Base-by-base conservation (phyloP, 2,888 invertebrate genomes). In the Leptinotarsa peninsularis region DNA sequence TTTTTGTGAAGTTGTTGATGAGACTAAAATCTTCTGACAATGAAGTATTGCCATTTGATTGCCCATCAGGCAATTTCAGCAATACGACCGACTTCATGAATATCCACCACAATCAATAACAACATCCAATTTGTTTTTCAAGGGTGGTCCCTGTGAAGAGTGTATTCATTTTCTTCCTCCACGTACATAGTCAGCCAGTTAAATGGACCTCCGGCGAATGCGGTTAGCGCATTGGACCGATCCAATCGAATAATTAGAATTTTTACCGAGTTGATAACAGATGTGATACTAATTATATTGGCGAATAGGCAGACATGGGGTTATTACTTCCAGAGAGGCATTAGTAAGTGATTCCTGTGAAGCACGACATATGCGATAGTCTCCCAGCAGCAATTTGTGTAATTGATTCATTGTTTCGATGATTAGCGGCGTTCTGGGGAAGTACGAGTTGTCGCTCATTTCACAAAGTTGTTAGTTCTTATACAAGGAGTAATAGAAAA, bases 171-270 rank as follows among this genome's bases (percentile, higher is more conserved):
- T 63, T 43, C 63, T 33, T 63, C n/a, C 63, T 33, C 21, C 63
- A 63, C 63, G 63, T 63, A 63, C 43, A 75, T 66, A 18, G 60
- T 60, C 66, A 23, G n/a, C 21, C 50, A 21, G 23, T 21, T 23
- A 58, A 72, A 72, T 72, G 63, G 78, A 78, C 78, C 78, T 75
- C 78, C 78, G 74, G 73, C 76, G 67, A 74, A 68, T 78, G 78
- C 78, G 78, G 78, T 78, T 71, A 17, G 60, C 27, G 66, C 66
- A 71, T 58, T 71, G 69, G 71, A 76, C 60, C 73, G 66, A 73
- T 73, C 73, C 67, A 74, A 76, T 73, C 73, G 63, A 71, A 73
- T 58, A 70, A 76, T 73, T 73, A 67, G 52, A 27, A 66, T 75
- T 72, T 72, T 72, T 72, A 63, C 63, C 63, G 43, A 63, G 63